These are phyloP conservation scores for Acanthosepion esculentum DNA, from an alignment of 2,888 invertebrate species.

Conservation along the genomic window DNA sequence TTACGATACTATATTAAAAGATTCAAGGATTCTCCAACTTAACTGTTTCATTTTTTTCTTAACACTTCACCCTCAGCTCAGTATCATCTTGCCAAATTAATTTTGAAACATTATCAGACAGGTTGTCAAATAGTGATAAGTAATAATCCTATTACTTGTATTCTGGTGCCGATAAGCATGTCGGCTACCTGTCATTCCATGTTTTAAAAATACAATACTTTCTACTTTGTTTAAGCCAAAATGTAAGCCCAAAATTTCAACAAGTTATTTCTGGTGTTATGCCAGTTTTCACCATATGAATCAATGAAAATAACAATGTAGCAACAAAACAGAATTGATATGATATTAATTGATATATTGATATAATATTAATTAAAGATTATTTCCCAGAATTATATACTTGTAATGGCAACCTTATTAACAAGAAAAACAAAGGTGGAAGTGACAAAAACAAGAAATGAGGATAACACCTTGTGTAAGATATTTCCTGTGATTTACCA, in stretches of 20 bases:
- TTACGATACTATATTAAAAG: not conserved
- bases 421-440: too few species aligned
- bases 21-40: not conserved
- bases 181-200: not conserved
- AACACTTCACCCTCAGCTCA: not conserved
- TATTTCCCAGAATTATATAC: too few species aligned
- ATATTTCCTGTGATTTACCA: too few species aligned
- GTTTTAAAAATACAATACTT: not conserved
- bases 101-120: conserved; percentile 13
- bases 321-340: too few species aligned
- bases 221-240: not conserved
- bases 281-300: not conserved
- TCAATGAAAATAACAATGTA: not conserved
- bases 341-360: too few species aligned
- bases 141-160: not conserved
- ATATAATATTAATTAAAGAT: too few species aligned
- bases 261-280: not conserved
- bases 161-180: not conserved
- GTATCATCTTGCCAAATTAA: not conserved
- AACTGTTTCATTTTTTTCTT: not conserved
- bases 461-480: too few species aligned
- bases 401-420: too few species aligned
- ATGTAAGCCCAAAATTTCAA: not conserved
- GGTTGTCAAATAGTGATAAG: conserved; percentile 33
- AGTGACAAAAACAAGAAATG: too few species aligned